phyloP scores from a whole-genome alignment of 2,797 vertebrate species.

The Danio albolineatus region DNA sequence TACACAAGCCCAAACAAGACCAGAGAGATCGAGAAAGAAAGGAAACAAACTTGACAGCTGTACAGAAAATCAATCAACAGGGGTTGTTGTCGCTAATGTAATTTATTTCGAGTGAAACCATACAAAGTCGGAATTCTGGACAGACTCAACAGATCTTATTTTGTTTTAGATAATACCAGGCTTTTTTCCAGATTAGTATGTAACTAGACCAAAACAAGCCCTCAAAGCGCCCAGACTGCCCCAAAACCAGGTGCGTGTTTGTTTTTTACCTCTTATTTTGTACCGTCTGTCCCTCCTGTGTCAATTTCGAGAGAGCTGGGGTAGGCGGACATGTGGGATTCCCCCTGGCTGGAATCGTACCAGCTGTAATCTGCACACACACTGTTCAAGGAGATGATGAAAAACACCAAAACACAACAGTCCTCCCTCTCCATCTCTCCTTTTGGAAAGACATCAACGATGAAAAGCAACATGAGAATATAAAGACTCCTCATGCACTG shows the following conservation, averaged over 20 bases:
- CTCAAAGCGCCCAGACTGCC: background rate
- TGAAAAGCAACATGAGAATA: conserved; percentile 26
- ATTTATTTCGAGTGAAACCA: conserved; percentile 27
- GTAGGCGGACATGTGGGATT: background rate
- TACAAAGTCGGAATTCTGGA: background rate
- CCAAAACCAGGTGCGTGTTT: conserved; percentile 32
- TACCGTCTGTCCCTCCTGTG: conserved; percentile 16
- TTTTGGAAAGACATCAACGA: conserved; percentile 10
- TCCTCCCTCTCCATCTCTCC: conserved; percentile 18
- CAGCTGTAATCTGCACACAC: conserved; percentile 20
- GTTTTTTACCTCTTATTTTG: conserved; percentile 33
- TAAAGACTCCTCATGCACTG: conserved; percentile 5
- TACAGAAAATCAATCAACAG: conserved; percentile 29
- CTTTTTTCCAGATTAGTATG: conserved; percentile 19
- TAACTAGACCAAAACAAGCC: conserved; percentile 36
- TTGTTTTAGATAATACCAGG: conserved; percentile 7
- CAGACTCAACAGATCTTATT: conserved; percentile 31
- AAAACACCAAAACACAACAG: conserved; percentile 12
- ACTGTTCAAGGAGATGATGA: background rate
- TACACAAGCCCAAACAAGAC: conserved; percentile 40
- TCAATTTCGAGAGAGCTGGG: background rate
- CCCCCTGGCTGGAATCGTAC: conserved; percentile 20
- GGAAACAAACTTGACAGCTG: conserved; percentile 48
- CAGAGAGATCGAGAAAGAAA: conserved; percentile 57
- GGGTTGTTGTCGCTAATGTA: conserved; percentile 36